Evolutionary conservation across 2,113 vertebrate species (phyloP).

Genomic region (Lampris incognitus): DNA sequence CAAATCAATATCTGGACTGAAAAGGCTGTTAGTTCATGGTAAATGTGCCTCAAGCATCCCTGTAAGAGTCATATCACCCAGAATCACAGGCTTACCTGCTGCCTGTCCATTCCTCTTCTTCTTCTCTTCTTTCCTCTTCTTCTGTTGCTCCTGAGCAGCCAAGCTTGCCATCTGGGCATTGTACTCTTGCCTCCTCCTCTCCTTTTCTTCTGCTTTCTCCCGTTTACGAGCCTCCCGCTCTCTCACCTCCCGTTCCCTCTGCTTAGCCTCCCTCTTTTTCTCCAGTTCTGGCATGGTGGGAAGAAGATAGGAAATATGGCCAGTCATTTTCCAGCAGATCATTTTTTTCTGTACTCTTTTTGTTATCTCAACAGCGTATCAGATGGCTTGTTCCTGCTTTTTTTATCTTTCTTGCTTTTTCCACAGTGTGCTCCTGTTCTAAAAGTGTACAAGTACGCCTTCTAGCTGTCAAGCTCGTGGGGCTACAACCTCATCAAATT

Average conservation of each 20-base stretch:
- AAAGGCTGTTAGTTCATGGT: too few species aligned
- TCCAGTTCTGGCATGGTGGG: slow-evolving; percentile 84
- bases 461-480: too few species aligned
- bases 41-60: too few species aligned
- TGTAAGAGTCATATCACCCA: not conserved
- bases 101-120: slow-evolving; percentile 87
- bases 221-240: slow-evolving; percentile 90
- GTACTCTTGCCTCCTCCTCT: slow-evolving; percentile 91
- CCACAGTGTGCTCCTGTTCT: too few species aligned
- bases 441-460: too few species aligned
- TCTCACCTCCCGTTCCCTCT: slow-evolving; percentile 89
- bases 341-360: too few species aligned
- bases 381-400: too few species aligned
- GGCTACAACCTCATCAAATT: too few species aligned
- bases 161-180: slow-evolving; percentile 87
- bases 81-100: slow-evolving; percentile 66
- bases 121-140: slow-evolving; percentile 88
- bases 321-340: not conserved
- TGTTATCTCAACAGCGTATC: too few species aligned
- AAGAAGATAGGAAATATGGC: not conserved
- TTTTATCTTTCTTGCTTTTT: not conserved
- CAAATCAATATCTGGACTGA: too few species aligned
- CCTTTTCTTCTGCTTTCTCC: slow-evolving; percentile 96
- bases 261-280: slow-evolving; percentile 91
- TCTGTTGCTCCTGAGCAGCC: slow-evolving; percentile 82